phyloP scores from a whole-genome alignment of 2,113 vertebrate species.

The Oreochromis niloticus region DNA sequence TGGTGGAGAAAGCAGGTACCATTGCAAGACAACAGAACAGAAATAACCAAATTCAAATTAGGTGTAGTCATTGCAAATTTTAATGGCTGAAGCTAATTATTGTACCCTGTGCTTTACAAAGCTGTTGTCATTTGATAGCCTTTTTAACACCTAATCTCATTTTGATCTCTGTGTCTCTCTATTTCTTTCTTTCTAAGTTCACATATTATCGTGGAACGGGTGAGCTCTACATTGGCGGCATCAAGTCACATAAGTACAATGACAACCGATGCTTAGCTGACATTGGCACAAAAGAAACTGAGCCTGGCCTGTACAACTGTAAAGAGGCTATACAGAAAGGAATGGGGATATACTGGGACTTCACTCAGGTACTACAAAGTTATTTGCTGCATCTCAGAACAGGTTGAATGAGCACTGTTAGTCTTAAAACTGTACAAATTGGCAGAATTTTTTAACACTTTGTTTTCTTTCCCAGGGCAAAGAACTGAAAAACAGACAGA shows the following conservation, averaged over 20 bases:
- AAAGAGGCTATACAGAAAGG: accelerated
- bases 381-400: not conserved
- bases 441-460: not conserved
- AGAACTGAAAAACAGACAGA: slow-evolving; percentile 58
- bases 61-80: too few relatives aligned
- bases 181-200: not conserved
- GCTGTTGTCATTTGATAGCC: too few relatives aligned
- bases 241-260: not conserved
- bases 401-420: not conserved
- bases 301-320: not conserved
- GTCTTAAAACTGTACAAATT: not conserved
- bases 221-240: not conserved
- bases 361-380: not conserved
- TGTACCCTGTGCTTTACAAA: too few relatives aligned
- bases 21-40: too few relatives aligned
- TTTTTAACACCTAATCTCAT: too few relatives aligned
- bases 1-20: too few relatives aligned
- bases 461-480: slow-evolving; percentile 53
- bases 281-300: accelerated
- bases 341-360: not conserved
- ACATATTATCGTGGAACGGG: not conserved
- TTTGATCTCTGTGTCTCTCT: not conserved
- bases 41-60: too few relatives aligned
- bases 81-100: too few relatives aligned
- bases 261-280: not conserved